Conservation (phyloP, 2,113 vertebrate species). For the Pseudorhombus dupliciocellatus region DNA sequence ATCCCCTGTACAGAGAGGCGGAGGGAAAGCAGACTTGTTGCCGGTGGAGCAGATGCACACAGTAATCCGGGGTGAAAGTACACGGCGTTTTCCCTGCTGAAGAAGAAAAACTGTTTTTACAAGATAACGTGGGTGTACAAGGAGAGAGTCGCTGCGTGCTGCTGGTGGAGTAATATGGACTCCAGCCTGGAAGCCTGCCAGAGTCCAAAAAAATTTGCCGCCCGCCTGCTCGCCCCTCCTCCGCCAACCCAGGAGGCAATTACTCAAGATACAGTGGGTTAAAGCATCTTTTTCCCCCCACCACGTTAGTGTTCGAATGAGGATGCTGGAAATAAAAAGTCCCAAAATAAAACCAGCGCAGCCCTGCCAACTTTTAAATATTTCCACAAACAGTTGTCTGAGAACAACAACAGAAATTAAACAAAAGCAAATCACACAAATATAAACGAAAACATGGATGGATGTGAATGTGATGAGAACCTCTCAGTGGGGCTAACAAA, state of each 20-base stretch:
- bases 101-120: conserved; percentile 72
- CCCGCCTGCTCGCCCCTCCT: conserved; percentile 1
- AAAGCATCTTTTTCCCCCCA: conserved; percentile 48
- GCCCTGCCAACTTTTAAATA: conserved; percentile 48
- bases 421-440: conserved; percentile 26
- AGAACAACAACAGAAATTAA: conserved; percentile 5
- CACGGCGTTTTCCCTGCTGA: conserved; percentile 64
- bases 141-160: conserved; percentile 58
- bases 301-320: conserved; percentile 60
- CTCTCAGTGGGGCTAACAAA: conserved; percentile 26
- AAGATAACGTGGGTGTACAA: conserved; percentile 75
- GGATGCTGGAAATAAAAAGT: conserved; percentile 55
- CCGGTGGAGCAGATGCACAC: conserved; percentile 68
- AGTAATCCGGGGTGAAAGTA: conserved; percentile 73
- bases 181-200: conserved; percentile 65
- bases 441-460: neutral
- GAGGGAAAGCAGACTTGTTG: conserved; percentile 64
- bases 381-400: conserved; percentile 30
- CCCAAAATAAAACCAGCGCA: conserved; percentile 50
- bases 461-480: conserved; percentile 29
- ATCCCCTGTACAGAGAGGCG: conserved; percentile 43
- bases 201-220: conserved; percentile 52
- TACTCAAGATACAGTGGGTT: conserved; percentile 70
- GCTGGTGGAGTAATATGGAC: conserved; percentile 65
- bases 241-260: conserved; percentile 45